phyloP scores from a whole-genome alignment of 2,888 invertebrate genomes.

The Drosophila tripunctata region DNA sequence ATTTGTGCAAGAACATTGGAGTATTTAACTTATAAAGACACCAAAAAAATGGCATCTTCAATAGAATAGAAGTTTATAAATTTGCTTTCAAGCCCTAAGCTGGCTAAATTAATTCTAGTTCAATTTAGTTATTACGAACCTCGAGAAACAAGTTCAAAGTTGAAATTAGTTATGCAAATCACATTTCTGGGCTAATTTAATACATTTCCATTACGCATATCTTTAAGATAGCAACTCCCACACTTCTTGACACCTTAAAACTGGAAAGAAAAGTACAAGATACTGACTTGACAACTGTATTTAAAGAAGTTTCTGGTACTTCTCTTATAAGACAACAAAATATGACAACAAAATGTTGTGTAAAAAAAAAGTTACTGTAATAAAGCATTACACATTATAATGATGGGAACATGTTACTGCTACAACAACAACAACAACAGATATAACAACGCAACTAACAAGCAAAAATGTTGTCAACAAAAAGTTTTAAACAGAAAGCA shows the following conservation, averaged over 20 bases:
- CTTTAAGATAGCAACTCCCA: conserved; percentile 8
- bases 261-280: conserved; percentile 2
- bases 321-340: conserved; percentile 15
- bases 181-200: conserved; percentile 44
- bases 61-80: neutral
- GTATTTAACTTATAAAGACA: neutral
- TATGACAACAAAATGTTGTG: conserved; percentile 46
- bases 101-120: neutral
- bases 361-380: conserved; percentile 57
- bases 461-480: conserved; percentile 62
- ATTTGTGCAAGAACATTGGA: conserved; percentile 8
- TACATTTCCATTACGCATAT: conserved; percentile 40
- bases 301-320: conserved; percentile 38
- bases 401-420: conserved; percentile 68
- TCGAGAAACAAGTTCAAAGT: conserved; percentile 2
- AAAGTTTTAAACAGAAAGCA: conserved; percentile 46
- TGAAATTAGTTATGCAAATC: conserved; percentile 43
- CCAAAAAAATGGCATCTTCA: neutral
- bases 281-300: conserved; percentile 53
- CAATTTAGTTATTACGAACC: neutral
- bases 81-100: neutral
- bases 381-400: conserved; percentile 64
- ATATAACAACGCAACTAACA: conserved; percentile 56
- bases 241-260: conserved; percentile 34
- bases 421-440: conserved; percentile 34